Evolutionary conservation across 2,113 vertebrate genomes (phyloP), one percentile per base, ranked within the genome.

Genomic region (Pitta sordida): DNA sequence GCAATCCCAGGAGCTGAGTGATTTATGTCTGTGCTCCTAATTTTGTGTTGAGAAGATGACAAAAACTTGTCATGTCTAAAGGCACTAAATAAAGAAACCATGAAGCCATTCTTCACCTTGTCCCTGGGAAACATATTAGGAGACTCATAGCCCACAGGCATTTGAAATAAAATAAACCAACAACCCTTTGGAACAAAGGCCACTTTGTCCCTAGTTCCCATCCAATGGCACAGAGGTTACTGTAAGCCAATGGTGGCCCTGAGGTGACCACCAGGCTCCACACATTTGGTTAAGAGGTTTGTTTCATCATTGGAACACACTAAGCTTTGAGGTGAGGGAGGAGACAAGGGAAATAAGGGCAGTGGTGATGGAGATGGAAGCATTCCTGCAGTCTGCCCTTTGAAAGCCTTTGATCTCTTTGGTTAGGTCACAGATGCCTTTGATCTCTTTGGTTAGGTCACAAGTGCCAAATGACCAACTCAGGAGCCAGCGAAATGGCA

Each of bases 371-470:
- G 80, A 83, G 88, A 91, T 91, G 86, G 91, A 86, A 90, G 90
- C 51, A 91, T 81, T 96, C 76, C 46, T 65, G 51, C 36, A 86
- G 95, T 39, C 90, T 92, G 71, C 79, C 91, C 86, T 93, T 78
- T 88, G 88, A 67, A 85, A 93, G 88, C 82, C 79, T 97, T 96
- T 95, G 92, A 97, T 97, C 92, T 95, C 34, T 85, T 71, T 90
- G 95, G 95, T 95, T 90, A 93, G 94, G 86, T 93, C 94, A 96
- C 1, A 1, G 91, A 90, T 88, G 79, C 95, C 94, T 97, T 96
- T 95, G 92, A 97, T 97, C 92, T 95, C 34, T 85, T 71, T 90
- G 95, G 95, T 95, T 90, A 93, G 94, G 86, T 93, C 94, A 96
- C 1, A 1, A 92, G 91, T 88, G 79, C 95, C 94, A 95, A 96